Percentiles rank a stretch among this genome's conserved stretches.
Conservation (phyloP, 2,113 vertebrate genomes). For the Bujurquina vittata region DNA sequence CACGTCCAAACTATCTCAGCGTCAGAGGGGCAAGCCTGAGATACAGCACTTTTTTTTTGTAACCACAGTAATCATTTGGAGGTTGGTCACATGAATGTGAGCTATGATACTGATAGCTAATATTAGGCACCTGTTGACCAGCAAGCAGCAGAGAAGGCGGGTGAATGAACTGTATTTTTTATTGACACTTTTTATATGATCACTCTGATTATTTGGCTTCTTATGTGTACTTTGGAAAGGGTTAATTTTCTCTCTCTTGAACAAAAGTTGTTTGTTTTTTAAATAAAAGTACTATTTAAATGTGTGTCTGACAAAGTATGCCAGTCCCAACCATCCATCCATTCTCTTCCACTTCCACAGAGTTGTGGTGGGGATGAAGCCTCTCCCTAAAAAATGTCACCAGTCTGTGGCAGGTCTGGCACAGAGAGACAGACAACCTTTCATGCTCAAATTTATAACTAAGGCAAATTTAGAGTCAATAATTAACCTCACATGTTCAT, state of each 20-base stretch:
- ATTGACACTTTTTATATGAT: background rate
- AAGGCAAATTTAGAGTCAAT: background rate
- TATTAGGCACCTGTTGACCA: background rate
- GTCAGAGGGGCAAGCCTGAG: background rate
- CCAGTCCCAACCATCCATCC: background rate
- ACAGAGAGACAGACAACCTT: no score
- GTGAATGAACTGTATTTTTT: background rate
- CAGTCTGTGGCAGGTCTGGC: background rate
- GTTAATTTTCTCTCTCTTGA: background rate
- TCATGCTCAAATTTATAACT: no score
- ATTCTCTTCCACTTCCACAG: background rate
- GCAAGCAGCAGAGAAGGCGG: background rate
- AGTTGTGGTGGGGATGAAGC: no score
- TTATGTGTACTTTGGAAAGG: background rate
- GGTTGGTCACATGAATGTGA: background rate
- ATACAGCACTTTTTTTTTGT: rapidly evolving
- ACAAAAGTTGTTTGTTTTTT: rapidly evolving
- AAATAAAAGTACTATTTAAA: no score
- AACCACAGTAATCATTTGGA: background rate
- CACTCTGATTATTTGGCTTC: background rate
- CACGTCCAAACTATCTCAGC: background rate
- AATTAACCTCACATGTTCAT: background rate
- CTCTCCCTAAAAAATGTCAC: background rate
- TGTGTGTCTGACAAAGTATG: no score
- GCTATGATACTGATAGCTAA: background rate